Conservation (phyloP, 2,888 invertebrate genomes). For the Drosophila fungiperda region DNA sequence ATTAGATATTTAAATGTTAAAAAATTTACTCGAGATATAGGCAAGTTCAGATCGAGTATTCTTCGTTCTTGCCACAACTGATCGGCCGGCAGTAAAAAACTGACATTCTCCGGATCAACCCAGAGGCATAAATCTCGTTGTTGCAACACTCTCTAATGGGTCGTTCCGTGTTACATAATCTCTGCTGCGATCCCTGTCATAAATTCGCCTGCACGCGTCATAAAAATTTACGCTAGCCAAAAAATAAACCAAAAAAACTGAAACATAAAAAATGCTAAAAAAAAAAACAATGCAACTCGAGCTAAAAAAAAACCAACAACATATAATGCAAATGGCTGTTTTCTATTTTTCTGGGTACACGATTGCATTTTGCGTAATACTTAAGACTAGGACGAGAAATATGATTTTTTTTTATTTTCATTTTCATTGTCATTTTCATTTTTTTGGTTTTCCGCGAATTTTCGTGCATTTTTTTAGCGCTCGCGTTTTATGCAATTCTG, state of each 20-base stretch:
- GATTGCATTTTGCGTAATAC: conserved; percentile 63
- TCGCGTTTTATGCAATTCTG: conserved; percentile 46
- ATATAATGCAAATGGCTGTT: conserved; percentile 21
- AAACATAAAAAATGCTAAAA: conserved; percentile 7
- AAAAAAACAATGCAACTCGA: conserved; percentile 19
- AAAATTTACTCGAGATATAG: neutral
- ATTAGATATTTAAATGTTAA: neutral
- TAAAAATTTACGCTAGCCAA: conserved; percentile 22
- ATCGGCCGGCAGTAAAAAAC: neutral
- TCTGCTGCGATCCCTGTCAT: conserved; percentile 26
- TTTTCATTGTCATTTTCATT: neutral
- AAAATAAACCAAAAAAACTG: conserved; percentile 4
- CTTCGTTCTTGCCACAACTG: neutral
- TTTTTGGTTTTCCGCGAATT: conserved; percentile 36
- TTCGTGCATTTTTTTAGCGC: conserved; percentile 57
- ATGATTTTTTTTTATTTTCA: conserved; percentile 9
- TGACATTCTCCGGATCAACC: neutral
- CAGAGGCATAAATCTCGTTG: conserved; percentile 6
- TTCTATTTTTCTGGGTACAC: conserved; percentile 16
- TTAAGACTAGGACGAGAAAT: conserved; percentile 5
- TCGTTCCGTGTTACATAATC: conserved; percentile 22
- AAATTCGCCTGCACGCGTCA: conserved; percentile 40
- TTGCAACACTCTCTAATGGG: neutral
- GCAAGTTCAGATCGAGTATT: neutral
- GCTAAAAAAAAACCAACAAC: conserved; percentile 26